Evolutionary conservation across 2,888 invertebrate genomes (phyloP).

Genomic region (Agrotis segetum): DNA sequence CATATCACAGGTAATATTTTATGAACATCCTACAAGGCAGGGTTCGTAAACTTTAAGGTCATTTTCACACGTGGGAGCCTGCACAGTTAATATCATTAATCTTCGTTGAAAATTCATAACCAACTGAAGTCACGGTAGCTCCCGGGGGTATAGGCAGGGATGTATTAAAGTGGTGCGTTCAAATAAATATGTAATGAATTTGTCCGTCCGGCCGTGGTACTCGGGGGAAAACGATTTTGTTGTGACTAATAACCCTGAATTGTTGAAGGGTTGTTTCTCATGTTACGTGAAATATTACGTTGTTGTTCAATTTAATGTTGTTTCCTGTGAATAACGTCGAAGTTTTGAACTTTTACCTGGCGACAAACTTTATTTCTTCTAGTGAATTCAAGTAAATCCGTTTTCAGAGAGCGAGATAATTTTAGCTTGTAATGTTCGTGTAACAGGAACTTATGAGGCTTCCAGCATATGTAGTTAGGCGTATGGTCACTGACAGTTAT

Average conservation of each 20-base stretch:
- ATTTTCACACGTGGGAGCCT: constrained; percentile 57
- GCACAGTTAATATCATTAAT: constrained; percentile 72
- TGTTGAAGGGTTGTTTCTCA: constrained; percentile 43
- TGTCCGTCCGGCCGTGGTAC: constrained; percentile 41
- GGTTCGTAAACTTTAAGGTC: constrained; percentile 52
- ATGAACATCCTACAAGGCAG: constrained; percentile 33
- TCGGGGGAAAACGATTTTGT: constrained; percentile 72
- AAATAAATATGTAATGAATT: constrained; percentile 64
- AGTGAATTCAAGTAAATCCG: not conserved
- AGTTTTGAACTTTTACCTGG: not conserved
- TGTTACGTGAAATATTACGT: constrained; percentile 11
- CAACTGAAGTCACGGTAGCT: constrained; percentile 68
- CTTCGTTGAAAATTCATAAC: constrained; percentile 75
- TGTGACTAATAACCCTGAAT: constrained; percentile 51
- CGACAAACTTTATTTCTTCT: not conserved
- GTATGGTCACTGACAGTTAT: not conserved
- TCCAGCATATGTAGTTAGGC: not conserved
- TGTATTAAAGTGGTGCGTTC: constrained; percentile 62
- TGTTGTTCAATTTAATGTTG: constrained; percentile 21
- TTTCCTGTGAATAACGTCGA: constrained; percentile 4
- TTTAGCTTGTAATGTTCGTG: not conserved
- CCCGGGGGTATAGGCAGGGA: constrained; percentile 56
- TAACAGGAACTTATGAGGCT: not conserved
- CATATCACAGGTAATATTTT: constrained; percentile 53
- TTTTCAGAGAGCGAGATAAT: not conserved